Evolutionary conservation across 1,140 invertebrate species (phyloP).

Genomic region (Diprion similis): DNA sequence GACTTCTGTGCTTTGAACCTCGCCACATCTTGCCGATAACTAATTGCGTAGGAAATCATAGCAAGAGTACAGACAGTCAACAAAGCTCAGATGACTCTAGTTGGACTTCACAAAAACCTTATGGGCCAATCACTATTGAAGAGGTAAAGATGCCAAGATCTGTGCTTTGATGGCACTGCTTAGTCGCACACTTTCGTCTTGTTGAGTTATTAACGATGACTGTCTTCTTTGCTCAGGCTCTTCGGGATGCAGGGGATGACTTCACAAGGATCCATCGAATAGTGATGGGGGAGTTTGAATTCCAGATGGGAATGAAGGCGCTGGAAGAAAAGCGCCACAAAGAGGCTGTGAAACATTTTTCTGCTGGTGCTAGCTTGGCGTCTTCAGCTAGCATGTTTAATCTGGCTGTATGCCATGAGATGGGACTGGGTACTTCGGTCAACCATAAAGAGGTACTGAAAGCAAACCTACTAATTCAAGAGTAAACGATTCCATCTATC

Average conservation of each 20-base stretch:
- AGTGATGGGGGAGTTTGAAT: conserved; percentile 52
- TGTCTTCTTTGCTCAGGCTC: conserved; percentile 32
- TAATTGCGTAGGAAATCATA: conserved; percentile 33
- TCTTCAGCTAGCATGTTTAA: conserved; percentile 68
- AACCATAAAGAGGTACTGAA: conserved; percentile 62
- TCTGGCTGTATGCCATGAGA: conserved; percentile 68
- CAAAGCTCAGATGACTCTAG: conserved; percentile 10
- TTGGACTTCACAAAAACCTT: conserved; percentile 22
- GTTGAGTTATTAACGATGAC: neutral
- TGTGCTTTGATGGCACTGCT: neutral
- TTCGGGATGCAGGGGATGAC: conserved; percentile 42
- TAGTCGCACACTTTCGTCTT: too few species aligned
- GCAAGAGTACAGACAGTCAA: conserved; percentile 18
- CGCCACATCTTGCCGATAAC: conserved; percentile 37
- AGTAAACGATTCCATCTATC: neutral
- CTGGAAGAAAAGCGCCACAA: conserved; percentile 48
- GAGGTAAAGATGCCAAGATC: conserved; percentile 46
- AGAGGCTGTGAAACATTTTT: conserved; percentile 56
- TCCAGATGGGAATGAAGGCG: conserved; percentile 51
- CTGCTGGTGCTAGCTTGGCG: conserved; percentile 62
- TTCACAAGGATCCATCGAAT: conserved; percentile 40
- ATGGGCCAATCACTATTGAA: conserved; percentile 47
- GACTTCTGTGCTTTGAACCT: conserved; percentile 34
- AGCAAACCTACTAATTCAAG: neutral
- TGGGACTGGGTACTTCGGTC: conserved; percentile 65